These are phyloP conservation scores for Taeniopygia guttata DNA, from an alignment of 2,797 vertebrate genomes.

Conservation along the genomic window DNA sequence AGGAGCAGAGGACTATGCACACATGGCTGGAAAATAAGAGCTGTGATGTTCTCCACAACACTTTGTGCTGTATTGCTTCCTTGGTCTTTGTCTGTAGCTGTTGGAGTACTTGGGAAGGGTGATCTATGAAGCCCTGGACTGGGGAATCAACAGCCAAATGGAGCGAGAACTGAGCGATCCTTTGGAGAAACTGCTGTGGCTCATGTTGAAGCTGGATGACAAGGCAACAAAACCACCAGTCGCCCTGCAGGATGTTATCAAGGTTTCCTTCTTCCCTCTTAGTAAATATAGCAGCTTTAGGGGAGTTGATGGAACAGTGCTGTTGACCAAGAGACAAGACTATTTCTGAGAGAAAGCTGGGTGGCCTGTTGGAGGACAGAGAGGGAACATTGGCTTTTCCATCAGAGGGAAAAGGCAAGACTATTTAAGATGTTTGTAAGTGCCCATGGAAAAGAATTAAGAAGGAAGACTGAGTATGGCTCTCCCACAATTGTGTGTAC, in stretches of 20 bases:
- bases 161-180: conserved; percentile 73
- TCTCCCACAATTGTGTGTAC: neutral
- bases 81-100: conserved; percentile 55
- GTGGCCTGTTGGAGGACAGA: neutral
- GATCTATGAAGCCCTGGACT: conserved; percentile 78
- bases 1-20: neutral
- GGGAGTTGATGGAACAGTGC: neutral
- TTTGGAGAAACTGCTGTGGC: conserved; percentile 70
- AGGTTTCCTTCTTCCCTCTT: conserved; percentile 53
- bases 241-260: conserved; percentile 65
- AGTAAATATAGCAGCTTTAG: neutral
- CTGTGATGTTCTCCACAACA: neutral
- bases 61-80: neutral
- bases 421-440: neutral
- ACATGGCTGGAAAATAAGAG: neutral
- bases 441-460: neutral
- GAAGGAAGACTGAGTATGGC: neutral
- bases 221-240: neutral
- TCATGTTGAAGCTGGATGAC: conserved; percentile 71
- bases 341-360: neutral
- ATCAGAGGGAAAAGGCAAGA: neutral
- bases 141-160: conserved; percentile 71
- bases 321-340: neutral
- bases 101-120: conserved; percentile 69
- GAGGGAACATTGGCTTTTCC: neutral